A percentile compares a stretch with the other conserved stretches of the same genome.
phyloP scores from a whole-genome alignment of 2,113 vertebrate species.

The Gallinago jamesoni region DNA sequence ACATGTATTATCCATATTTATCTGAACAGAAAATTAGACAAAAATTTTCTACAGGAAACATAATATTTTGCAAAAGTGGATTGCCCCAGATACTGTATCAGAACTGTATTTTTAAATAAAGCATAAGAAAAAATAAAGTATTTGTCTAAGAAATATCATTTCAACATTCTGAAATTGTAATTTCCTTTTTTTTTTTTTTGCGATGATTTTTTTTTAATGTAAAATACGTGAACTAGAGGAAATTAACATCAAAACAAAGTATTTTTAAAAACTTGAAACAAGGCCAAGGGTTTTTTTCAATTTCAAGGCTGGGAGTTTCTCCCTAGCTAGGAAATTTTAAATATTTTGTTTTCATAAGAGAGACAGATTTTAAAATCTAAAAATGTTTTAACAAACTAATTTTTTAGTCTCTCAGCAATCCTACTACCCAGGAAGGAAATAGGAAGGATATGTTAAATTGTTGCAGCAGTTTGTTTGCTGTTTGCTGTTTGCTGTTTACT shows the following conservation, averaged over 20 bases:
- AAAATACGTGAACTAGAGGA: not conserved
- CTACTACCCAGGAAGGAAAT: not conserved
- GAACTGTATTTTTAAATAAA: not conserved
- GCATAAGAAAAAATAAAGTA: not conserved
- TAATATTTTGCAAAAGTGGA: not conserved
- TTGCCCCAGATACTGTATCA: not conserved
- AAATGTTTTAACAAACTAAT: not conserved
- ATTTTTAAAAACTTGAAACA: not conserved
- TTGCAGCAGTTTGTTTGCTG: constrained; percentile 10
- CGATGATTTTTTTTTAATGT: not conserved
- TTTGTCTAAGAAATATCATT: not conserved
- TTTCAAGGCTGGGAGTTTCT: not conserved
- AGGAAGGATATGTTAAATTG: not conserved
- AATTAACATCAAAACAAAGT: not conserved
- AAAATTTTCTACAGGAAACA: not conserved
- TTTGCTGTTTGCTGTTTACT: constrained; percentile 27
- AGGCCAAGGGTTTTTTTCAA: accelerated
- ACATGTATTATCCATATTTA: not conserved
- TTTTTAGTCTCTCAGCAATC: not conserved
- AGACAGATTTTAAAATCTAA: not conserved
- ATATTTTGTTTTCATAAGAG: not conserved
- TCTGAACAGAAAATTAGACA: not conserved
- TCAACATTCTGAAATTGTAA: not conserved
- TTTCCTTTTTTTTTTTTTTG: not conserved
- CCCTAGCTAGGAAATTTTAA: not conserved